Evolutionary conservation across 92 coral and sea anemone species (phyloP), one percentile per base, ranked within the genome.

Genomic region (Zoanthus sansibaricus): DNA sequence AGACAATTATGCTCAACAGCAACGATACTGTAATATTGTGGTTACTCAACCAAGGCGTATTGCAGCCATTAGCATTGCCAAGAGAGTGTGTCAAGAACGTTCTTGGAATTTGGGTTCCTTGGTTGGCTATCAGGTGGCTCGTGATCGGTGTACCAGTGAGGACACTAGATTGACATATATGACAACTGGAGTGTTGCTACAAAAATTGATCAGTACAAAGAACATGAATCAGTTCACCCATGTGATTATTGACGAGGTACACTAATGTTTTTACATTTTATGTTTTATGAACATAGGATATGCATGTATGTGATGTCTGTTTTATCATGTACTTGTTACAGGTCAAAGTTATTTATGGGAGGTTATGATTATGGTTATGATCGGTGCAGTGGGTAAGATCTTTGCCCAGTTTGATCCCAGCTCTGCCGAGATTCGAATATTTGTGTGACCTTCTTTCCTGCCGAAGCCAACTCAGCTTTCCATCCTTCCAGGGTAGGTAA

Each of bases 11-110:
- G 97, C 94, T 74, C 94, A 95, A 76, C 82, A 93, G 61, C 93
- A 86, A 72, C 88, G 98, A 54, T 97, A 97, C 84, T 97, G 99
- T 56, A 97, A 97, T 80, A 84, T 97, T 48, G 70, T 95, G 16
- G 99, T 97, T 15, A 97, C 99, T 1, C 99, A 97, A 73, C 99
- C 99, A 45, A 87, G 99, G 25, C 94, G 99, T 61, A 97, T 97
- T 78, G 99, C 99, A 13, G 99, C 99, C 18, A 94, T 94, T 30
- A 97, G 99, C 77, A 95, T 97, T 84, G 97, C 99, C 72, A 97
- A 95, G 83, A 92, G 99, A 56, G 98, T 97, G 61, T 95, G 99
- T 49, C 95, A 97, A 51, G 99, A 97, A 69, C 93, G 99, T 0
- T 91, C 93, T 47, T 97, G 99, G 91, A 92, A 89, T 21, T 78